Percentiles rank a stretch among this genome's conserved stretches.
These are phyloP conservation scores for Pteropus rufus DNA, from an alignment of 2,797 vertebrate genomes.

Conservation along the genomic window DNA sequence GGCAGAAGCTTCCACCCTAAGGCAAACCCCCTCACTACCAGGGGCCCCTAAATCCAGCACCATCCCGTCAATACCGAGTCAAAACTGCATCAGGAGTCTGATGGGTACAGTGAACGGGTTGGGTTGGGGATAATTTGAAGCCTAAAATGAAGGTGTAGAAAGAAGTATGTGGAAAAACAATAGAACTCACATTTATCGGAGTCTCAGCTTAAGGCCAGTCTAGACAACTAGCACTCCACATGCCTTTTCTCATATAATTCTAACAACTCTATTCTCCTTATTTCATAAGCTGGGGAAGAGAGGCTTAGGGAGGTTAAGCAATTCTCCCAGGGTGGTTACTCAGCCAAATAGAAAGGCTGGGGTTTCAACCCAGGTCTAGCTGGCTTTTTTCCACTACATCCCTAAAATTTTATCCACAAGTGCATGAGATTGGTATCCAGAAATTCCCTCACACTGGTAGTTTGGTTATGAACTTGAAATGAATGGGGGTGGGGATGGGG, in stretches of 20 bases:
- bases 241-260: background rate
- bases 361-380: background rate
- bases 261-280: background rate
- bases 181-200: background rate
- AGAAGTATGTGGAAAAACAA: background rate
- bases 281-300: background rate
- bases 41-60: background rate
- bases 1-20: background rate
- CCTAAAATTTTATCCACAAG: background rate
- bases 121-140: background rate
- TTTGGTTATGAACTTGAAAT: background rate
- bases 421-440: background rate
- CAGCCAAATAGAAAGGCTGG: background rate
- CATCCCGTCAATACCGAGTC: background rate
- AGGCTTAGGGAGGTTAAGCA: background rate
- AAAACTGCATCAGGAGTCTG: background rate
- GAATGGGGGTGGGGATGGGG: rapidly evolving
- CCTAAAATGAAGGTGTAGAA: background rate
- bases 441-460: background rate
- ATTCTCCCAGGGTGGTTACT: background rate
- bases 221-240: background rate
- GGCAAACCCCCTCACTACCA: background rate
- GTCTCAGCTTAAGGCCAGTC: background rate
- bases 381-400: background rate
- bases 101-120: rapidly evolving